Percentiles rank a stretch among this genome's conserved stretches.
Conservation (phyloP, 2,797 vertebrate species). For the Chloroceryle amazona region DNA sequence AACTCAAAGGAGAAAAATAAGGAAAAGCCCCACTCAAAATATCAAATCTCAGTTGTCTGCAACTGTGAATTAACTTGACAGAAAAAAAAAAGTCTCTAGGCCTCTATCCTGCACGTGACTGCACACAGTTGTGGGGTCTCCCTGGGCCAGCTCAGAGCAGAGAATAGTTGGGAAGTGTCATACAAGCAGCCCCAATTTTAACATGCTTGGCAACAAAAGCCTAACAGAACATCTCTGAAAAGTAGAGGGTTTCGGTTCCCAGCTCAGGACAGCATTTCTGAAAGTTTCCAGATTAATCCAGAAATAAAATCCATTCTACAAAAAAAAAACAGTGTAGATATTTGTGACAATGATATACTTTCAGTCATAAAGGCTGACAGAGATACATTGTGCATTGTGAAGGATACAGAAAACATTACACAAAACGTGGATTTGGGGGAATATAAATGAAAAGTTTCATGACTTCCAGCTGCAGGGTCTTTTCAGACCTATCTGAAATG, state of each 20-base stretch:
- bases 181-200: background rate
- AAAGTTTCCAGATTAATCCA: background rate
- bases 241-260: background rate
- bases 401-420: background rate
- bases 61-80: slow-evolving; percentile 10
- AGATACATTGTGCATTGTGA: background rate
- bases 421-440: background rate
- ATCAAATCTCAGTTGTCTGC: background rate
- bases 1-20: background rate
- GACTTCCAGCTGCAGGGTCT: background rate
- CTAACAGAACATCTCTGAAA: background rate
- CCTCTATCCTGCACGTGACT: background rate
- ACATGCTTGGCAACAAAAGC: background rate
- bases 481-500: background rate
- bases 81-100: background rate
- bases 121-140: background rate
- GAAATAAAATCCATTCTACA: background rate
- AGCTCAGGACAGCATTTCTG: background rate
- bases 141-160: background rate
- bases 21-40: slow-evolving; percentile 27
- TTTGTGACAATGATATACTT: background rate
- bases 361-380: background rate
- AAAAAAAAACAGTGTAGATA: background rate
- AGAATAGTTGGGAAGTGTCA: background rate
- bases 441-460: background rate